Conservation (phyloP, 2,797 vertebrate species). For the Clarias laeviceps region DNA sequence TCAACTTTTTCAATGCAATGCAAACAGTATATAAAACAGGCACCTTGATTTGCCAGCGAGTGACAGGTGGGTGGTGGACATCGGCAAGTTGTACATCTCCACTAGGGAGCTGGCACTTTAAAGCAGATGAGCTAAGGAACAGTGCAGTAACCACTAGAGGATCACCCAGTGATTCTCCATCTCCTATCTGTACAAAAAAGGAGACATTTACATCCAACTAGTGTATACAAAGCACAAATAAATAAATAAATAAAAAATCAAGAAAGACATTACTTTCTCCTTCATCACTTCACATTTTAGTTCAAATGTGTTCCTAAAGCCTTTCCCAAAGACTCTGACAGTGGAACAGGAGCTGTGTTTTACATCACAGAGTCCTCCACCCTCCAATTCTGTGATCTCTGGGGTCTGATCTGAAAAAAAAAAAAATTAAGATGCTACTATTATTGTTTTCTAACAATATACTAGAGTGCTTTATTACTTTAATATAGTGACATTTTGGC, state of each 20-base stretch:
- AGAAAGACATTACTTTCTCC: constrained; percentile 79
- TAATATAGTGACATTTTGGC: not conserved
- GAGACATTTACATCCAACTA: not conserved
- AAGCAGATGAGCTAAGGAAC: constrained; percentile 74
- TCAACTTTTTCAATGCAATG: not conserved
- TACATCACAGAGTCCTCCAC: constrained; percentile 84
- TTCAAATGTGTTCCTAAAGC: constrained; percentile 80
- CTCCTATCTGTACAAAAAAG: constrained; percentile 71
- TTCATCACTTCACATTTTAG: constrained; percentile 88
- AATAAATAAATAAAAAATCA: not conserved
- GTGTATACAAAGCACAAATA: not conserved
- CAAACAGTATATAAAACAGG: not conserved
- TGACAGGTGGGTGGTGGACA: constrained; percentile 69
- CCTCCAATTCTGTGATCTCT: constrained; percentile 83
- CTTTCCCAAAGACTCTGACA: constrained; percentile 77
- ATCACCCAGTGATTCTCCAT: constrained; percentile 72
- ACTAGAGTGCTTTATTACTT: not conserved
- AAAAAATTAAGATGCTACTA: constrained; percentile 47
- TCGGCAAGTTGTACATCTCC: constrained; percentile 62
- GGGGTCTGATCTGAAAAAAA: constrained; percentile 82
- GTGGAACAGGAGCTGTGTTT: constrained; percentile 75
- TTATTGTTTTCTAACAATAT: not conserved
- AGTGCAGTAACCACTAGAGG: constrained; percentile 68
- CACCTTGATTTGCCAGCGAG: constrained; percentile 90
- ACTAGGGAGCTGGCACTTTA: constrained; percentile 82